Evolutionary conservation across 1,140 invertebrate species (phyloP), one percentile per base, ranked within the genome.

Genomic region (Marisa cornuarietis): DNA sequence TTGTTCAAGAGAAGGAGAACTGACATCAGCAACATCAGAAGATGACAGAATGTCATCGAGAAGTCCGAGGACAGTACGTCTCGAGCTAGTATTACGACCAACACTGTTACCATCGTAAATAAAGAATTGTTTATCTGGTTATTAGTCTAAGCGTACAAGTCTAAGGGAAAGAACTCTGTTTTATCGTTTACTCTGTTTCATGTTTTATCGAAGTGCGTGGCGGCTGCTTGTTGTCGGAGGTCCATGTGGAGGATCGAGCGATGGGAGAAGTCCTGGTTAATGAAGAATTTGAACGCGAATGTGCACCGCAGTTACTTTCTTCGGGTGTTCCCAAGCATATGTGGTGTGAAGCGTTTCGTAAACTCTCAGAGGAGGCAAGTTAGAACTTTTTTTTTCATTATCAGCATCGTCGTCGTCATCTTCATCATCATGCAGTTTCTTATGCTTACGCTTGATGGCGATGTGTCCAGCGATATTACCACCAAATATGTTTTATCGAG

Each of bases 241-340:
- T 26, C 8, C 22, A 26, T 66, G 65, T n/a, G 22, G 22, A 66
- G 8, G 65, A 66, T n/a, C 20, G 22, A 54, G 26, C 72, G 49
- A 58, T 26, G 58, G 52, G 31, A 62, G 78, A 79, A 26, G n/a
- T 31, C 0, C 24, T 78, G 76, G 61, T 76, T 42, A 61, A 62
- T 42, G 63, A 75, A 61, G 82, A 84, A 58, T 86, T 86, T 82
- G 73, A 79, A 6, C 42, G 79, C 26, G 26, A 76, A 26, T 82
- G 83, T 65, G 72, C 65, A 72, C 31, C 69, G 1, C 85, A 86
- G 76, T 68, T 86, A 16, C 14, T 61, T 20, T 69, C 73, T 54
- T 82, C 83, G 42, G 83, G 73, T 22, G 79, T 86, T 69, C 85
- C 85, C n/a, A 78, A 81, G 66, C 78, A 68, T 52, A 81, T 76